Evolutionary conservation across 2,797 vertebrate genomes (phyloP), one percentile per base, ranked within the genome.

Genomic region (Paguma larvata): DNA sequence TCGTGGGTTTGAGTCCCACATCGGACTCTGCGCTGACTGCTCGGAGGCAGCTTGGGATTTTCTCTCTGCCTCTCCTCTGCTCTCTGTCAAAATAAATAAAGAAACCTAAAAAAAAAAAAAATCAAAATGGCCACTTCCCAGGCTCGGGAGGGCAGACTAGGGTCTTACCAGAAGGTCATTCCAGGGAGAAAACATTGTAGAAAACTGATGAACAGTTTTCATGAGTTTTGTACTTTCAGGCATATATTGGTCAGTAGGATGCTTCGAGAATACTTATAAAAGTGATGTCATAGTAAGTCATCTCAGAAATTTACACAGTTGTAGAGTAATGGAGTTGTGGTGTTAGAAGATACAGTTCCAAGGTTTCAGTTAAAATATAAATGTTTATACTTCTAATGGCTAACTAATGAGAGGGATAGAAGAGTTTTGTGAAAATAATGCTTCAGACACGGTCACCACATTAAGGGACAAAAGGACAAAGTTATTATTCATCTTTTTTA

Each of bases 371-470:
- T 73, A 75, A 91, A 95, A 48, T 34, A 68, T 30, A 1, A 1
- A 48, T 94, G 18, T 79, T 91, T 93, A 84, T 79, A 63, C 53
- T 77, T 83, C 62, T 34, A 63, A 18, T 79, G 44, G 70, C 77
- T 75, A 91, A 87, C 53, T 82, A 82, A 80, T 48, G 23, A 83
- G 65, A 88, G 13, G 48, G 21, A 53, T 34, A 89, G 63, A 70
- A 94, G 63, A 85, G 27, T 92, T 92, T 89, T 62, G 44, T 56
- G 30, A 91, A 95, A 83, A 79, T n/a, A 87, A 77, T 34, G 41
- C 56, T 89, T 79, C 48, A 23, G 25, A 94, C 5, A 82, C 14
- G 48, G 67, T 84, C 67, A 78, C 7, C 11, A 94, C 14, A 68
- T 1, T 92, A n/a, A 41, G 0, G n/a, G 73, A 86, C 18, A 70